phyloP scores from a whole-genome alignment of 2,797 vertebrate genomes.

The Pogonophryne albipinna region DNA sequence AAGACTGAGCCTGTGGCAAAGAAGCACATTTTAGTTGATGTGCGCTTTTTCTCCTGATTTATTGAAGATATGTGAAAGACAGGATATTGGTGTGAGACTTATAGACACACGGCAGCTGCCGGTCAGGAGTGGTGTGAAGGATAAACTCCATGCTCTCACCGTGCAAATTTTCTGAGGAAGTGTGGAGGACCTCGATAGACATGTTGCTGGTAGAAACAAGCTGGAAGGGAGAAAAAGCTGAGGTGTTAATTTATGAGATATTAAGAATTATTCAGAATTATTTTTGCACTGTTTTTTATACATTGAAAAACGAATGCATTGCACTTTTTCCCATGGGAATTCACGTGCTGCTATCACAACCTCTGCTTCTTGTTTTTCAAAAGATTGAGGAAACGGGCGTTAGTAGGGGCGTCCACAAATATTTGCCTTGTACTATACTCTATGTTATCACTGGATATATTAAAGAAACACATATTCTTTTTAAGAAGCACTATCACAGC shows the following conservation, averaged over 20 bases:
- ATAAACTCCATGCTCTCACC: slow-evolving; percentile 23
- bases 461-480: neutral
- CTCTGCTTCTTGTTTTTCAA: no score
- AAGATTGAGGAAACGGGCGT: neutral
- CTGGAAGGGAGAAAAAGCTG: neutral
- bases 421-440: neutral
- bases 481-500: neutral
- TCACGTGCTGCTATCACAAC: neutral
- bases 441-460: neutral
- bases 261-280: neutral
- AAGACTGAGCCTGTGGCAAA: slow-evolving; percentile 45
- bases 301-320: neutral
- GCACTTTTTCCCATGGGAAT: neutral
- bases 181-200: slow-evolving; percentile 21
- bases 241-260: neutral
- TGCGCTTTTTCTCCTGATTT: neutral
- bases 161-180: neutral
- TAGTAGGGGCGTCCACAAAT: no score
- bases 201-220: slow-evolving; percentile 16
- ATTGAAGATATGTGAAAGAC: neutral
- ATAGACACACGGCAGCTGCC: slow-evolving; percentile 34
- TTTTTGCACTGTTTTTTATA: neutral
- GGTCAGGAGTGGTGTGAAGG: slow-evolving; percentile 22
- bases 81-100: neutral
- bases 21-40: no score